Base-by-base conservation (phyloP, 2,888 invertebrate genomes). In the Epicampocera succincta region DNA sequence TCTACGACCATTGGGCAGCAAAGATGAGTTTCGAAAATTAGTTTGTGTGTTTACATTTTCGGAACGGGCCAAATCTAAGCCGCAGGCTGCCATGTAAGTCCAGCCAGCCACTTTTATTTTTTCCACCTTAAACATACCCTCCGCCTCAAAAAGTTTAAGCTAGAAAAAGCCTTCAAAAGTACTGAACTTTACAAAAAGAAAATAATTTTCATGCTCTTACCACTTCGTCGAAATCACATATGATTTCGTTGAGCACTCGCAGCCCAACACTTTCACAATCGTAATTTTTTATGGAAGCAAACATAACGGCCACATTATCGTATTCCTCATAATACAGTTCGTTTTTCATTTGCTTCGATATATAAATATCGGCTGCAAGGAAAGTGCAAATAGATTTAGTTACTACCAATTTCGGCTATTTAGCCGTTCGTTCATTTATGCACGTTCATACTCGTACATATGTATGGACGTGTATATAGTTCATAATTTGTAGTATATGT, bases 31-130 rank as follows among this genome's bases (percentile, higher is more conserved):
- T 1, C 89, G 88, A 33, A 86, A 89, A 63, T 86, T 87, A 29
- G 87, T 85, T 4, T 88, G 87, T 0, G 88, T 87, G 56, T 91
- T 92, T 0, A 91, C 91, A 2, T 94, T 94, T 82, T 90, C 90
- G 75, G 95, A 92, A 65, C 94, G 92, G 38, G 93, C 94, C 0
- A 96, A 94, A 86, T 96, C 95, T 60, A 99, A 92, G 0, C 99
- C 99, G 87, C 97, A 97, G 1, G 98, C 98, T 1, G 98, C 98
- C 98, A 99, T 98, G 87, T 98, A 99, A 0, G 98, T 98, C 93
- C 97, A 97, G 79, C 97, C 98, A 58, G 98, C 97, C 72, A 99
- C 95, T 92, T 99, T 99, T 42, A 99, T 99, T 91, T 99, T 99
- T 90, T 99, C 99, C 9, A 99, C 95, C 86, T 95, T 93, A 77